These are phyloP conservation scores for Trematomus bernacchii DNA, from an alignment of 2,797 vertebrate species.

Conservation along the genomic window DNA sequence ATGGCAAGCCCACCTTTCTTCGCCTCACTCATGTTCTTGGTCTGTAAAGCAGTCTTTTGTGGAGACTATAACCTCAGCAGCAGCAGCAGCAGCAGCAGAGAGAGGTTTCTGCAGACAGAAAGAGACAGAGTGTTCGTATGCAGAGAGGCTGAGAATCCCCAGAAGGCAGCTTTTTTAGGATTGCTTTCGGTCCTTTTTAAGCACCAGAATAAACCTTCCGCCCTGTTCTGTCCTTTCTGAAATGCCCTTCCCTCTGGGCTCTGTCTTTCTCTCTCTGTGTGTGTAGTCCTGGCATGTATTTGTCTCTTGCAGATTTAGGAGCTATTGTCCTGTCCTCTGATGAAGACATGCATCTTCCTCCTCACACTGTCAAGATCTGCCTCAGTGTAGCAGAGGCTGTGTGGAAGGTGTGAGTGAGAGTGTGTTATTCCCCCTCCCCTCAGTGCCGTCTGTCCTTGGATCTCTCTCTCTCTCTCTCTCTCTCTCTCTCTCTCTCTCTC, in stretches of 20 bases:
- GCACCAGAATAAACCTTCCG: constrained; percentile 31
- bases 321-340: constrained; percentile 56
- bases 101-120: constrained; percentile 11
- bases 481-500: too few species aligned
- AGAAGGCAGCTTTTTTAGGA: constrained; percentile 23
- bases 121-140: constrained; percentile 14
- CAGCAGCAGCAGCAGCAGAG: constrained; percentile 18
- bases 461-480: constrained; percentile 32
- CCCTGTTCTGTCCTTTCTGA: constrained; percentile 28
- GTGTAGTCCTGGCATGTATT: constrained; percentile 53
- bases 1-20: constrained; percentile 88
- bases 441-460: constrained; percentile 62
- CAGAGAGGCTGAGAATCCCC: constrained; percentile 31
- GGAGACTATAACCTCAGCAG: constrained; percentile 28
- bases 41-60: constrained; percentile 24
- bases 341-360: constrained; percentile 65
- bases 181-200: constrained; percentile 33
- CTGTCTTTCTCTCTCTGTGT: constrained; percentile 21
- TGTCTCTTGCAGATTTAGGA: constrained; percentile 39
- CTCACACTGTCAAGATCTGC: constrained; percentile 54
- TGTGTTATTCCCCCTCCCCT: constrained; percentile 65
- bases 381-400: constrained; percentile 43
- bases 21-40: constrained; percentile 81
- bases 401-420: constrained; percentile 58
- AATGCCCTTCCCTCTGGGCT: constrained; percentile 51